Percentiles rank a stretch among this genome's conserved stretches.
These are phyloP conservation scores for Mungos mungo DNA, from an alignment of 2,113 vertebrate genomes.

Conservation along the genomic window DNA sequence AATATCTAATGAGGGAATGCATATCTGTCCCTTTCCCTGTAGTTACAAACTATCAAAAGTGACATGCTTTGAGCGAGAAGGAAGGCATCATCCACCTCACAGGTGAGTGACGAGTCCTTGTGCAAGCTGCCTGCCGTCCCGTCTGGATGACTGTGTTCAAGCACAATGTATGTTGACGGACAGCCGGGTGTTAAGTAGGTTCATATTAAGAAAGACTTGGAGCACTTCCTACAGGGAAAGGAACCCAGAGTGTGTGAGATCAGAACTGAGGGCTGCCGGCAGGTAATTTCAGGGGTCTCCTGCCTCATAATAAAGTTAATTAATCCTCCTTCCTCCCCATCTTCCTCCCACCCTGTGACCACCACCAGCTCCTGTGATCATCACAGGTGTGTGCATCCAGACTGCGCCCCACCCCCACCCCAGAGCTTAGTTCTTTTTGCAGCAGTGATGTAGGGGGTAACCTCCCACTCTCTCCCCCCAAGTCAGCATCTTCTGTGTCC, in stretches of 20 bases:
- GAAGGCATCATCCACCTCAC: not conserved
- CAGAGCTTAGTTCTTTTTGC: not conserved
- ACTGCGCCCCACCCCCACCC: not conserved
- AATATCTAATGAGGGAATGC: not conserved
- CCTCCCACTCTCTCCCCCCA: not conserved
- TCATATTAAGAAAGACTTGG: not conserved
- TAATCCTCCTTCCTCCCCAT: not conserved
- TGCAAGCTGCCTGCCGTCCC: accelerated
- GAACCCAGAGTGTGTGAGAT: not conserved
- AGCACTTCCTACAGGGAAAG: not conserved
- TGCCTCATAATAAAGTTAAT: not conserved
- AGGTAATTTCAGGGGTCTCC: constrained; percentile 6
- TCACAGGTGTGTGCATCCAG: not conserved
- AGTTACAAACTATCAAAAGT: not conserved
- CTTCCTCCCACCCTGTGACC: not conserved
- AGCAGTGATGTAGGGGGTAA: not conserved
- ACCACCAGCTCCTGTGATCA: not conserved
- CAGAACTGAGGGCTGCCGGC: constrained; percentile 11
- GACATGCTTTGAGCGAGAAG: not conserved
- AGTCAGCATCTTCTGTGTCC: constrained; percentile 21
- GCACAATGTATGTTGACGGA: not conserved
- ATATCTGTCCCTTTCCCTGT: not conserved
- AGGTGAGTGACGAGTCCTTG: not conserved
- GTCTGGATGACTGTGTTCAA: not conserved
- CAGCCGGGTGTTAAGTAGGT: not conserved